A percentile compares a stretch with the other conserved stretches of the same genome.
Conservation (phyloP, 2,888 invertebrate species). For the Phyllotreta striolata region DNA sequence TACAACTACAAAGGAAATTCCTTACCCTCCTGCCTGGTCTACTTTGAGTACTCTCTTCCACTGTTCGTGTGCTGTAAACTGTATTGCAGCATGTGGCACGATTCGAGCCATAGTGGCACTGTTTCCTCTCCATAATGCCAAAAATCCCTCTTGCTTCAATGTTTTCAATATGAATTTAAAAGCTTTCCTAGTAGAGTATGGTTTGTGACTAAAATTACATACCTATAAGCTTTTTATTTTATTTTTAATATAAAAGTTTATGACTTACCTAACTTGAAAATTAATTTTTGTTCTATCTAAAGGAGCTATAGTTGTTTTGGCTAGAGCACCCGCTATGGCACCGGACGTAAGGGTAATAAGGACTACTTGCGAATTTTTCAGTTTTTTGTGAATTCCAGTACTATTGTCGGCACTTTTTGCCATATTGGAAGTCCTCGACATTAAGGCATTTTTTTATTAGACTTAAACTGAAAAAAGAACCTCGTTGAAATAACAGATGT, state of each 20-base stretch:
- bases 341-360: constrained; percentile 88
- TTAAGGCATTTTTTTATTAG: constrained; percentile 44
- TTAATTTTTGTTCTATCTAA: constrained; percentile 98
- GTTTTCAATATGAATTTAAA: constrained; percentile 72
- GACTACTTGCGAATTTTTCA: constrained; percentile 65
- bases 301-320: constrained; percentile 97
- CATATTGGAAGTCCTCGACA: constrained; percentile 46
- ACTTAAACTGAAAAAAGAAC: constrained; percentile 19
- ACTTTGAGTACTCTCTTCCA: constrained; percentile 85
- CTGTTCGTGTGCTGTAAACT: constrained; percentile 98
- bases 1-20: neutral
- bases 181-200: constrained; percentile 78
- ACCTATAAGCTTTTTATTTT: neutral
- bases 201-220: constrained; percentile 65
- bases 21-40: constrained; percentile 65
- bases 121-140: constrained; percentile 96
- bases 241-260: neutral
- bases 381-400: constrained; percentile 41
- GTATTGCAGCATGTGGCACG: constrained; percentile 96
- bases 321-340: constrained; percentile 91
- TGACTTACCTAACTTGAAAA: constrained; percentile 83
- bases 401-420: constrained; percentile 45
- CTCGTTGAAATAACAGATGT: neutral
- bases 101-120: constrained; percentile 98
- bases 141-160: constrained; percentile 78